Base-by-base conservation (phyloP, 1,140 invertebrate species). In the Lutraria rhynchaena region DNA sequence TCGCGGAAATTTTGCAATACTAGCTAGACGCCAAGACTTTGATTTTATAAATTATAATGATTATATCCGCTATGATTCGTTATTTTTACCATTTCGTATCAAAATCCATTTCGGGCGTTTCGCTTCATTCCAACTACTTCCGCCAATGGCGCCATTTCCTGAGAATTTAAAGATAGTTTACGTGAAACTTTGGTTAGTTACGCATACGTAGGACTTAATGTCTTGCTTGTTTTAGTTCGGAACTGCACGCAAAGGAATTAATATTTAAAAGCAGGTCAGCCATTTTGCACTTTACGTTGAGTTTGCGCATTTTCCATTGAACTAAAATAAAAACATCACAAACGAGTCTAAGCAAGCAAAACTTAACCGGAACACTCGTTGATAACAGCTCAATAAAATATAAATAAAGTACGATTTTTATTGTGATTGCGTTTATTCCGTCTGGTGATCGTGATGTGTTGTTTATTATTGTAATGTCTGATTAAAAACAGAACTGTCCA, bases 91-190 rank as follows among this genome's bases (percentile, higher is more conserved):
- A 5, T 55, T 19, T 22, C 51, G 17, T 19, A 5, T 5, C 24
- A 22, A 55, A 55, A 5, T 9, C 24, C 4, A 55, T 27, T 24
- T 3, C 4, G 41, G 37, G 24, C 61, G 41, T 22, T 67, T 15
- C 63, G 15, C 22, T n/a, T 67, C 22, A 3, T 13, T 46, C 19
- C 11, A 29, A 49, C 1, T 2, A 46, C 63, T 67, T 67, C 63
- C 63, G 63, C 49, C 41, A 69, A 78, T 29, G 60, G 81, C 81
- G 81, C 81, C 81, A 82, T 82, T 82, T 82, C 81, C 81, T 82
- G 81, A 33, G 53, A 63, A 67, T 82, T 82, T 41, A 82, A 82
- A 82, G 81, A 65, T 51, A 76, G 65, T 75, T 81, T 81, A 70
- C 70, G 74, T 35, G 55, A 46, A 55, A 35, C 29, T 27, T 58